phyloP scores from a whole-genome alignment of 2,888 invertebrate species.

The Ectropis crepuscularia region DNA sequence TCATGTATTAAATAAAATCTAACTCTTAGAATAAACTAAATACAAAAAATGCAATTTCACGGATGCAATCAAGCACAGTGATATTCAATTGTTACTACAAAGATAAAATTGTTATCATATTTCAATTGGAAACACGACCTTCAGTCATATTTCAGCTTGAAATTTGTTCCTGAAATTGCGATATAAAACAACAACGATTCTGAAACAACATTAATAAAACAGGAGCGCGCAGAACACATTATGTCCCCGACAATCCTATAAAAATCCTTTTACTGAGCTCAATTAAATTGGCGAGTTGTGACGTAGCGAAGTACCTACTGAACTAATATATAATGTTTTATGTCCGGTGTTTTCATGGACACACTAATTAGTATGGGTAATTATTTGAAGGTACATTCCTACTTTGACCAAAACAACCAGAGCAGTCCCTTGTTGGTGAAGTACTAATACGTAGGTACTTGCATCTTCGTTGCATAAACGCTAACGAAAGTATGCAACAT shows the following conservation, averaged over 20 bases:
- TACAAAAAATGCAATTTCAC: not conserved
- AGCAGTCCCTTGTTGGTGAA: no score
- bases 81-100: not conserved
- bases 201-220: constrained; percentile 27
- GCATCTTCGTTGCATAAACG: no score
- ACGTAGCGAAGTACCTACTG: constrained; percentile 9
- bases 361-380: not conserved
- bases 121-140: constrained; percentile 10
- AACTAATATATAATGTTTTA: constrained; percentile 20
- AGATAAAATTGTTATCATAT: constrained; percentile 1
- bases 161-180: constrained; percentile 23
- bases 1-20: no score
- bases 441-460: no score
- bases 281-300: constrained; percentile 28
- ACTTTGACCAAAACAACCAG: not conserved
- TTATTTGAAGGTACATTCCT: not conserved
- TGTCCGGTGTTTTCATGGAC: constrained; percentile 6
- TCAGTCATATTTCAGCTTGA: constrained; percentile 12
- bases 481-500: no score
- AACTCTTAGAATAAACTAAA: not conserved
- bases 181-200: constrained; percentile 21
- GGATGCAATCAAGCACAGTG: not conserved
- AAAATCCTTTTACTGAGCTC: constrained; percentile 35
- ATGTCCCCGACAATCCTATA: constrained; percentile 30
- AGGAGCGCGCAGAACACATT: constrained; percentile 20